phyloP scores from a whole-genome alignment of 2,888 invertebrate species.

The Machimus atricapillus region DNA sequence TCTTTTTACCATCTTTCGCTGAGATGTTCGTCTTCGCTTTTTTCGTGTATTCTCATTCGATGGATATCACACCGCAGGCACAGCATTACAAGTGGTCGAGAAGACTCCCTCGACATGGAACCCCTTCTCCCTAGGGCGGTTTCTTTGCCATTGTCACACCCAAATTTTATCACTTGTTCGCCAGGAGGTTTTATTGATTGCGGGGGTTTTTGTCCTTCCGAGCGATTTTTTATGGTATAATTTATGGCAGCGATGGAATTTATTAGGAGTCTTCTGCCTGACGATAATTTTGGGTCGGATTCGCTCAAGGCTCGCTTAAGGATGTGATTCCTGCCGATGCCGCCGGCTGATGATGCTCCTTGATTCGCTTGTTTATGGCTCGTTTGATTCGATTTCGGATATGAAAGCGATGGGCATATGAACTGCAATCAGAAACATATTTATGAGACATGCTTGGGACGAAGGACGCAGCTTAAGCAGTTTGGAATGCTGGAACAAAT shows the following conservation, averaged over 20 bases:
- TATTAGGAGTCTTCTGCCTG: not conserved
- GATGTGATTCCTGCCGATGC: not conserved
- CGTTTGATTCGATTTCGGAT: not conserved
- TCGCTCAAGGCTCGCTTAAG: not conserved
- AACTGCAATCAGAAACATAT: not conserved
- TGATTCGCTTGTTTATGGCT: not conserved
- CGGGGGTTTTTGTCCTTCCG: not conserved
- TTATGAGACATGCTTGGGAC: not conserved
- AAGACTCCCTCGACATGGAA: not conserved
- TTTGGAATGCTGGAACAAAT: not conserved
- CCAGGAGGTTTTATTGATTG: slow-evolving; percentile 9
- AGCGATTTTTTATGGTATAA: not conserved
- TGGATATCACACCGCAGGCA: not conserved
- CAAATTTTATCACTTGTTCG: not conserved
- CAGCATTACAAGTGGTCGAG: not conserved
- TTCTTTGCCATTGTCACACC: not conserved
- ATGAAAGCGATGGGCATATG: not conserved
- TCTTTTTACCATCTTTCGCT: not conserved
- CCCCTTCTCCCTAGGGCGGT: not conserved
- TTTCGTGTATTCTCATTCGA: not conserved
- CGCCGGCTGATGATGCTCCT: not conserved
- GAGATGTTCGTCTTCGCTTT: not conserved
- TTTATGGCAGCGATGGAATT: not conserved
- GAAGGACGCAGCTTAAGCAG: not conserved
- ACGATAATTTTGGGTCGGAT: not conserved